Evolutionary conservation across 2,797 vertebrate species (phyloP).

Genomic region (Anisognathus igniventris): DNA sequence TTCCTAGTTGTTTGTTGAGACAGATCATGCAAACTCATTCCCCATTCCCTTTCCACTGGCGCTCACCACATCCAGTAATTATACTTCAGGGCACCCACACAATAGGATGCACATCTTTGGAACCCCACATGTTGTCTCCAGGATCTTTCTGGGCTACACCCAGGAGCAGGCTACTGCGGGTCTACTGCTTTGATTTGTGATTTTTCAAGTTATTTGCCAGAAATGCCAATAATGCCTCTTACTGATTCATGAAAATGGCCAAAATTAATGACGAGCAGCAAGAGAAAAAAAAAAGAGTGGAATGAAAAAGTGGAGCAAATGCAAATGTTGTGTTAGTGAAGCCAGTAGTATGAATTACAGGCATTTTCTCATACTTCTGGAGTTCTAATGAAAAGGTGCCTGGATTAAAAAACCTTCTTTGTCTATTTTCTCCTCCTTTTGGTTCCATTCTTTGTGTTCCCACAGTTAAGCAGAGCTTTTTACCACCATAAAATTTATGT

Average conservation of each 20-base stretch:
- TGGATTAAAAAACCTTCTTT: background rate
- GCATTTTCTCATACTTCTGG: background rate
- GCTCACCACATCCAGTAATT: background rate
- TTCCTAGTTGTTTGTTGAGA: background rate
- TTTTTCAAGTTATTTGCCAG: background rate
- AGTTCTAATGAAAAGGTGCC: background rate
- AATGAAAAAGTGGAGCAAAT: background rate
- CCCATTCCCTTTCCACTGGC: background rate
- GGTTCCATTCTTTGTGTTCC: background rate
- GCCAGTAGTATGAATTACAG: background rate
- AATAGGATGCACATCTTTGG: background rate
- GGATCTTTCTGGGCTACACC: rapidly evolving
- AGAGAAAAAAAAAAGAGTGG: background rate
- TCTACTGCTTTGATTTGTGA: background rate
- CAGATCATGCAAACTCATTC: background rate
- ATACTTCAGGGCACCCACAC: background rate
- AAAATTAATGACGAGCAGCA: background rate
- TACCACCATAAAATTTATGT: background rate
- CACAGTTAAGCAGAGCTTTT: background rate
- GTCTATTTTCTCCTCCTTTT: background rate
- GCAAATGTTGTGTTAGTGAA: background rate
- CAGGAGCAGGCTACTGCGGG: background rate
- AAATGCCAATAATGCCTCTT: background rate
- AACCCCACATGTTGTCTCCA: rapidly evolving
- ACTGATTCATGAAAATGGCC: background rate